Conservation (phyloP, 2,888 invertebrate species). For the Oscheius sp. region DNA sequence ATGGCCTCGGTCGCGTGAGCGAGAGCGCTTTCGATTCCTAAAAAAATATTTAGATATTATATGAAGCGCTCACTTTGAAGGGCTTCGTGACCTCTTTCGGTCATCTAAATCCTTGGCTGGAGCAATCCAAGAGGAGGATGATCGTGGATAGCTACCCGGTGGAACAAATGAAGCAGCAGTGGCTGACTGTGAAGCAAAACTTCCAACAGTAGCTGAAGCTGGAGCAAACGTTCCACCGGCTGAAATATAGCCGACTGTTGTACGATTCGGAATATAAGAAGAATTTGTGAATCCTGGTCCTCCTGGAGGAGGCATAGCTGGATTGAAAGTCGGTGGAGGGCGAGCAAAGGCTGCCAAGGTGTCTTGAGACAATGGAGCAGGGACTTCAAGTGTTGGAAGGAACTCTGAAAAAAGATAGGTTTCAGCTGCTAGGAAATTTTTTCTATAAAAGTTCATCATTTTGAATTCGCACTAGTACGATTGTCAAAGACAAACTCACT, state of each 20-base stretch:
- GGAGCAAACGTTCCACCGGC: too few relatives aligned
- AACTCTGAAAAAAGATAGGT: too few relatives aligned
- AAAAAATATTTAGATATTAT: not conserved
- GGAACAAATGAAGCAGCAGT: not conserved
- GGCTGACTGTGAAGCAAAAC: not conserved
- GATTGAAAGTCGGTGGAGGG: not conserved
- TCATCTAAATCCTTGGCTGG: not conserved
- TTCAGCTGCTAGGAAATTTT: too few relatives aligned
- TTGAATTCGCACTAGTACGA: not conserved
- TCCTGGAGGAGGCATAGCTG: conserved; percentile 7
- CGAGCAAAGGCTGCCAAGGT: not conserved
- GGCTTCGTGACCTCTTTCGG: not conserved
- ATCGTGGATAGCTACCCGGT: not conserved
- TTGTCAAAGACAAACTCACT: not conserved
- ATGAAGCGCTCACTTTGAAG: not conserved
- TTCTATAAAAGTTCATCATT: too few relatives aligned
- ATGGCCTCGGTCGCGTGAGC: conserved; percentile 20
- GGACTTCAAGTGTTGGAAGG: too few relatives aligned
- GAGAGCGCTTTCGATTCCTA: not conserved
- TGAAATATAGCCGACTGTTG: too few relatives aligned
- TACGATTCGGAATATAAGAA: not conserved
- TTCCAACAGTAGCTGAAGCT: too few relatives aligned
- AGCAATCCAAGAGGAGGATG: not conserved
- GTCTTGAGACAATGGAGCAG: conserved; percentile 2
- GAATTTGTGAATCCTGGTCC: not conserved